Evolutionary conservation across 2,888 invertebrate genomes (phyloP).

Genomic region (Cataglyphis albicans): DNA sequence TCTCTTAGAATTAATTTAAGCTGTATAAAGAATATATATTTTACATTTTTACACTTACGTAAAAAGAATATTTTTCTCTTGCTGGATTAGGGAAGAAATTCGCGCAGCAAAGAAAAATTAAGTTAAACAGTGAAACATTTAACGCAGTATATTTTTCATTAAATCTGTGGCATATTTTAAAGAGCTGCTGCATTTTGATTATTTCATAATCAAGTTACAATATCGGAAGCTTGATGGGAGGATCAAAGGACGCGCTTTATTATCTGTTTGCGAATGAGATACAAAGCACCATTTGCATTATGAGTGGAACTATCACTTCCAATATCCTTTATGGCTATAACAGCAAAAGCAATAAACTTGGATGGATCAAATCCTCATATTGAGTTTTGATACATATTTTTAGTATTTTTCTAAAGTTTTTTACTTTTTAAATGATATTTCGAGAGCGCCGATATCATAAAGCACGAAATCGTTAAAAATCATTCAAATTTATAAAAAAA

Average conservation of each 20-base stretch:
- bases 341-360: neutral
- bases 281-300: slow-evolving; percentile 10
- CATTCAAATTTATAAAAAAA: neutral
- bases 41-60: neutral
- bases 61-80: neutral
- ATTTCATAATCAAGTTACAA: neutral
- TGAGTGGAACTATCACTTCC: neutral
- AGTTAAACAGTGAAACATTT: neutral
- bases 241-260: slow-evolving; percentile 19
- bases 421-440: neutral
- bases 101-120: neutral
- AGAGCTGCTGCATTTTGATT: neutral
- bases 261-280: neutral
- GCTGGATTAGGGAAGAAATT: neutral
- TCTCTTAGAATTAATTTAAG: neutral
- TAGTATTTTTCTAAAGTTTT: neutral
- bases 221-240: neutral
- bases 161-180: slow-evolving; percentile 3
- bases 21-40: neutral
- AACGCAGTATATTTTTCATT: neutral
- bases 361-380: neutral
- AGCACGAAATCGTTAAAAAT: neutral
- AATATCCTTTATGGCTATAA: neutral
- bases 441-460: neutral
- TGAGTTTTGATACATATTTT: too few species aligned